These are phyloP conservation scores for Epizoanthus fatuus DNA, from an alignment of 92 coral and sea anemone genomes.

Conservation along the genomic window DNA sequence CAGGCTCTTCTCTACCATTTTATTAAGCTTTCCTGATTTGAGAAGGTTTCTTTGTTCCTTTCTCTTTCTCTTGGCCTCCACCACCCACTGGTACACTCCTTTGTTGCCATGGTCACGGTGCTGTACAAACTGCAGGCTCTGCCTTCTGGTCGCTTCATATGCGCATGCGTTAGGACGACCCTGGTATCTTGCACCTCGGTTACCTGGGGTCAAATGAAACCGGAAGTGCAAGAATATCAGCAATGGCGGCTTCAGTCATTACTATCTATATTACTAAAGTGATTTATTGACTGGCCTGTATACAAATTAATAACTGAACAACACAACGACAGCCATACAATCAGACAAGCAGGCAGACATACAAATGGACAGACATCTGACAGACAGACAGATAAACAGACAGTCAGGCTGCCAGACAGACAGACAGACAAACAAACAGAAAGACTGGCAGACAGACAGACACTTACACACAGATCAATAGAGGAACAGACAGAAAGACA, in stretches of 20 bases:
- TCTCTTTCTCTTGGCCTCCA: slow-evolving; percentile 73
- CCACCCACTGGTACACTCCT: slow-evolving; percentile 87
- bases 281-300: too few relatives aligned
- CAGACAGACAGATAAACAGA: too few relatives aligned
- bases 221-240: background rate
- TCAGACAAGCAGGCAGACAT: too few relatives aligned
- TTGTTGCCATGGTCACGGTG: slow-evolving; percentile 60
- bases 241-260: background rate
- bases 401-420: too few relatives aligned
- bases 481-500: too few relatives aligned
- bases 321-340: too few relatives aligned
- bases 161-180: slow-evolving; percentile 71
- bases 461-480: background rate
- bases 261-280: too few relatives aligned
- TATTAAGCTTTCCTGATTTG: slow-evolving; percentile 68
- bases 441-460: background rate
- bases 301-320: too few relatives aligned
- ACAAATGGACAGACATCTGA: too few relatives aligned
- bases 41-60: slow-evolving; percentile 77
- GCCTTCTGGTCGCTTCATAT: slow-evolving; percentile 83
- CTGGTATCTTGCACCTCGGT: slow-evolving; percentile 88
- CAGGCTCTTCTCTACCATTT: slow-evolving; percentile 61
- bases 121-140: slow-evolving; percentile 83
- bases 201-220: slow-evolving; percentile 62
- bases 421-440: background rate